A percentile compares a stretch with the other conserved stretches of the same genome.
These are phyloP conservation scores for Medauroidea extradentata DNA, from an alignment of 1,140 invertebrate genomes.

Conservation along the genomic window DNA sequence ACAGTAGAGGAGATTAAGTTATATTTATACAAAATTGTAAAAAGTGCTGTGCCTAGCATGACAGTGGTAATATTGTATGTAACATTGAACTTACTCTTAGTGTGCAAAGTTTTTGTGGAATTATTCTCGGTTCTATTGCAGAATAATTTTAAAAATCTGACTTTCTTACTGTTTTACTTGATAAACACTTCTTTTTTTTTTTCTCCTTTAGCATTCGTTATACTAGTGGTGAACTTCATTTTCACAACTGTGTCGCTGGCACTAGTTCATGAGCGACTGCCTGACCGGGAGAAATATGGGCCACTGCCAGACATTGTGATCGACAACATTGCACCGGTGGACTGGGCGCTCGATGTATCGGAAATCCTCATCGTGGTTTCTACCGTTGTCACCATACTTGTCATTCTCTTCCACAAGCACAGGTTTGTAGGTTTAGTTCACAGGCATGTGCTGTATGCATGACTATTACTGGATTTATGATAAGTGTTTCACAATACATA, in stretches of 20 bases:
- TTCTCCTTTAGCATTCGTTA: constrained; percentile 51
- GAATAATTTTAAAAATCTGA: neutral
- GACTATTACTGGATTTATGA: no score
- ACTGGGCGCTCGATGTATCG: constrained; percentile 78
- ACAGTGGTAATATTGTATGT: neutral
- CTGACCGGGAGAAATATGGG: constrained; percentile 60
- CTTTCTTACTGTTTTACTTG: neutral
- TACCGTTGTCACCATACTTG: constrained; percentile 64
- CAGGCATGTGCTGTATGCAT: no score
- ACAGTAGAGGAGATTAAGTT: no score
- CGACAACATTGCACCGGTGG: constrained; percentile 63
- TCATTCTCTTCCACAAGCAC: constrained; percentile 79
- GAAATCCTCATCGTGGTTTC: constrained; percentile 82
- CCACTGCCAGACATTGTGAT: constrained; percentile 79
- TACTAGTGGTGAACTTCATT: constrained; percentile 57
- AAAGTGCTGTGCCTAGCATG: neutral
- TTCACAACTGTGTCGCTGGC: constrained; percentile 66
- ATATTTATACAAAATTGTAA: neutral
- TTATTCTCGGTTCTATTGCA: neutral
- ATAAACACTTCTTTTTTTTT: constrained; percentile 19
- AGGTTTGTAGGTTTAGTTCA: constrained; percentile 48
- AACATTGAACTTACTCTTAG: neutral
- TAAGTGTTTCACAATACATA: no score
- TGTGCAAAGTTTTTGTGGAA: neutral
- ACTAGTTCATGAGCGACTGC: constrained; percentile 78